Conservation (phyloP, 2,888 invertebrate species). For the Alentia gelatinosa region DNA sequence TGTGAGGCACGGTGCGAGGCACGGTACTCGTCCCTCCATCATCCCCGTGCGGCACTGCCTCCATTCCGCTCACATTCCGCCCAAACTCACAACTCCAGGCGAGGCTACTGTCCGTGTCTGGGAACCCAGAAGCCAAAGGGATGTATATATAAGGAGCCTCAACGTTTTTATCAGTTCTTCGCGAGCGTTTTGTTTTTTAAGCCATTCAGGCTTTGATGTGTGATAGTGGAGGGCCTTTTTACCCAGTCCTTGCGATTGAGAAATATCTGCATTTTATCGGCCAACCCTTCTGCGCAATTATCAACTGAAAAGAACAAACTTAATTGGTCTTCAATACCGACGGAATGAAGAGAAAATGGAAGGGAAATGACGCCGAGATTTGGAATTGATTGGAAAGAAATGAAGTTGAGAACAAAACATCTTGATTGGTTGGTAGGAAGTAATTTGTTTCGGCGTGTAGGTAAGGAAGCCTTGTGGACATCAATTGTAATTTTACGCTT, state of each 20-base stretch:
- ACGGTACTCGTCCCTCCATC: not conserved
- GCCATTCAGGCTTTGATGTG: conserved; percentile 3
- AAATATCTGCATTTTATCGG: not conserved
- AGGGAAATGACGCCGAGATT: conserved; percentile 3
- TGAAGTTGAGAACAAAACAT: conserved; percentile 22
- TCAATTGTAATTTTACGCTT: conserved; percentile 5
- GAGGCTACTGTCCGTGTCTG: not conserved
- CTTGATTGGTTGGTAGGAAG: not conserved
- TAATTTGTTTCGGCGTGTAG: conserved; percentile 45
- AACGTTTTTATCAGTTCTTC: not conserved
- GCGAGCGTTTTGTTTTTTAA: not conserved
- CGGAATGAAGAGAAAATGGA: conserved; percentile 33
- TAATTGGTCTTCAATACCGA: conserved; percentile 24
- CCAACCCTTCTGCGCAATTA: not conserved
- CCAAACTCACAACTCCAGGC: not conserved
- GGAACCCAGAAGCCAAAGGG: not conserved
- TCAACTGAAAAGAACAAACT: conserved; percentile 19
- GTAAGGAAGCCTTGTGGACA: conserved; percentile 18
- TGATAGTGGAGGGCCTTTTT: not conserved
- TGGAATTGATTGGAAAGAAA: conserved; percentile 23
- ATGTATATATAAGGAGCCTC: not conserved
- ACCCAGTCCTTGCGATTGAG: not conserved
- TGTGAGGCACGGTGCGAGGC: not conserved
- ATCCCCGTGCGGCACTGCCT: not conserved
- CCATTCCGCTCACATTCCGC: not conserved